phyloP scores from a whole-genome alignment of 2,797 vertebrate genomes.

The Melanotaenia trifasciata region DNA sequence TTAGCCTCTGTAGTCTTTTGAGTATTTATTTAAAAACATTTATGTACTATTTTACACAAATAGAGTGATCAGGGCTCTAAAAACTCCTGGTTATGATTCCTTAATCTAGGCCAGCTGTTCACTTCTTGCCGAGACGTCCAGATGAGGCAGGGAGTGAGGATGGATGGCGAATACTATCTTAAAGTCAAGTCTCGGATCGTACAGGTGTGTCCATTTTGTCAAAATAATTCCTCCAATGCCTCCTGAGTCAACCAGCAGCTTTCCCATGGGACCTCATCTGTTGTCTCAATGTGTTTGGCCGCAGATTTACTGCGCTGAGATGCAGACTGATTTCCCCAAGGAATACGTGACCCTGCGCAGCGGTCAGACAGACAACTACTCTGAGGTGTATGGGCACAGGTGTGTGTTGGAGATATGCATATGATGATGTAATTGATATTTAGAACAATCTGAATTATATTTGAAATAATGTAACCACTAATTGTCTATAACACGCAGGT shows the following conservation, averaged over 20 bases:
- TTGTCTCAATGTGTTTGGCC: conserved; percentile 49
- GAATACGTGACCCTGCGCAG: conserved; percentile 93
- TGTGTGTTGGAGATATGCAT: conserved; percentile 51
- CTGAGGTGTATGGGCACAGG: conserved; percentile 95
- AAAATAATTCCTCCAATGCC: conserved; percentile 8
- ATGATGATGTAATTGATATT: conserved; percentile 2
- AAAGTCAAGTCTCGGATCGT: conserved; percentile 88
- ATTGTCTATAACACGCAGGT: conserved; percentile 68
- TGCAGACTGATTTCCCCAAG: conserved; percentile 89
- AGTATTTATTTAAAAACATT: conserved; percentile 24
- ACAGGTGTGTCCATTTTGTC: conserved; percentile 84
- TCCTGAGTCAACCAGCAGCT: conserved; percentile 33
- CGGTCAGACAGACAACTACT: conserved; percentile 94
- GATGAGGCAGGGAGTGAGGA: conserved; percentile 84
- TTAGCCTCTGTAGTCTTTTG: conserved; percentile 7
- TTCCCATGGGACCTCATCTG: conserved; percentile 16
- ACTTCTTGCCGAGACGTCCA: conserved; percentile 91
- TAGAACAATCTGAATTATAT: not conserved
- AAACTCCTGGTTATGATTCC: too few species aligned
- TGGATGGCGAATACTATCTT: conserved; percentile 92
- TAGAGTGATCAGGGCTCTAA: not conserved
- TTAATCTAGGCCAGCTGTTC: conserved; percentile 85
- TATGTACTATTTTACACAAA: not conserved
- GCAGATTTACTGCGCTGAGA: conserved; percentile 93
- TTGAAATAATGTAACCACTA: not conserved